Evolutionary conservation across 2,113 vertebrate genomes (phyloP).

Genomic region (Hippocampus mohnikei): DNA sequence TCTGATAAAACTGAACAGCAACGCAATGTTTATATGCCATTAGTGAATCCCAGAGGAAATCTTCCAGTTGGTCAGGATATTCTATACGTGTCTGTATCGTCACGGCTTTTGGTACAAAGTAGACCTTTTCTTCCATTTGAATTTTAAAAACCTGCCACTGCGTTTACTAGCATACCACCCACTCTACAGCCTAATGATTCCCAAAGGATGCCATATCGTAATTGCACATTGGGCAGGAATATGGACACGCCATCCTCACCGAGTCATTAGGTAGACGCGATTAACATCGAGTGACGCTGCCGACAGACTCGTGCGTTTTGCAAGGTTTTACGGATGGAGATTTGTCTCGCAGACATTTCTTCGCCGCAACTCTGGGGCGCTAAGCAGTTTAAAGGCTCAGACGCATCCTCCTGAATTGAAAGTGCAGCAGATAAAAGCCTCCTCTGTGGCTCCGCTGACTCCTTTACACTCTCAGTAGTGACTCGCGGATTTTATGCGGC

Average conservation of each 20-base stretch:
- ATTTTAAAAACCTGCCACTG: too few relatives aligned
- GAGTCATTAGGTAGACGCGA: constrained; percentile 25
- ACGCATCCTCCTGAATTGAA: constrained; percentile 44
- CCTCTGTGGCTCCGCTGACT: constrained; percentile 51
- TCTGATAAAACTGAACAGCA: background rate
- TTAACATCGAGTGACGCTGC: constrained; percentile 15
- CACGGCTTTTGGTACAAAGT: too few relatives aligned
- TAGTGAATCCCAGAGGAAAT: too few relatives aligned
- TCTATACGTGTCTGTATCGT: too few relatives aligned
- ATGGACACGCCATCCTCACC: constrained; percentile 30
- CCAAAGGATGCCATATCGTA: too few relatives aligned
- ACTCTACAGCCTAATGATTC: too few relatives aligned
- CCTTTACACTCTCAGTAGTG: constrained; percentile 17
- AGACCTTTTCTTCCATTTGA: too few relatives aligned
- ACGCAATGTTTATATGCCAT: too few relatives aligned
- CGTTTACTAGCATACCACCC: too few relatives aligned
- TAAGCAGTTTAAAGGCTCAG: constrained; percentile 25
- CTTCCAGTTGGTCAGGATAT: too few relatives aligned
- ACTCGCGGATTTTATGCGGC: constrained; percentile 36
- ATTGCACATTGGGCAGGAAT: too few relatives aligned
- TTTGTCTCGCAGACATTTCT: constrained; percentile 24
- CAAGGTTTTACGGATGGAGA: constrained; percentile 5
- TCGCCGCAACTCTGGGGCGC: constrained; percentile 18
- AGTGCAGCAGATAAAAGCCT: constrained; percentile 44
- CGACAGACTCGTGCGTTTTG: background rate